Evolutionary conservation across 2,888 invertebrate genomes (phyloP).

Genomic region (Drosophila acutilabella): DNA sequence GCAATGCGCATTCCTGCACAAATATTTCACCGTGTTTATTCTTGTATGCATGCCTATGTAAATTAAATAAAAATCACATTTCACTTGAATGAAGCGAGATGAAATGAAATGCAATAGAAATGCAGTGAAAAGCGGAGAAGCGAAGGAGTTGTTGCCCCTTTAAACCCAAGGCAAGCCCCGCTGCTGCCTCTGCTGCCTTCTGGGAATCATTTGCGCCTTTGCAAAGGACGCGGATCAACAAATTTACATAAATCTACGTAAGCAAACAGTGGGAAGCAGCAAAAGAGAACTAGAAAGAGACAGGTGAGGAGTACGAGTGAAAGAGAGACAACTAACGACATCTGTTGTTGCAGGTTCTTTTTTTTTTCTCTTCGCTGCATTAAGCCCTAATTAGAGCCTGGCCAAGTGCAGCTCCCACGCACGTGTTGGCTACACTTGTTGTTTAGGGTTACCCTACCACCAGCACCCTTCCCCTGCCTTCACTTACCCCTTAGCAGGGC

Average conservation of each 20-base stretch:
- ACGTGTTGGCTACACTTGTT: constrained; percentile 65
- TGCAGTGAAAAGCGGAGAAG: constrained; percentile 16
- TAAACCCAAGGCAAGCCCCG: constrained; percentile 3
- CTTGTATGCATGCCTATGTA: constrained; percentile 47
- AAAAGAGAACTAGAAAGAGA: not conserved
- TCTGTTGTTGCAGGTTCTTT: constrained; percentile 47
- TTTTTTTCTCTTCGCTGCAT: constrained; percentile 14
- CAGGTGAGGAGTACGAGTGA: not conserved
- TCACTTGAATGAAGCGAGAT: constrained; percentile 63
- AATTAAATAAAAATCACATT: constrained; percentile 63
- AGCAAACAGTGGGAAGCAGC: constrained; percentile 31
- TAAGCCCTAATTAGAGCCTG: constrained; percentile 55
- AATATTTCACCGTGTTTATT: constrained; percentile 30
- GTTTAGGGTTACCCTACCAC: constrained; percentile 2
- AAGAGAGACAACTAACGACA: not conserved
- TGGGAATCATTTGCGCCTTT: constrained; percentile 76
- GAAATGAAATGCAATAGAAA: not conserved
- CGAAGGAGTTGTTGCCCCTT: constrained; percentile 52
- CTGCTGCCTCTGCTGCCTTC: constrained; percentile 57
- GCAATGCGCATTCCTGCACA: constrained; percentile 60
- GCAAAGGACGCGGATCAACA: constrained; percentile 47
- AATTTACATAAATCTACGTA: constrained; percentile 76
- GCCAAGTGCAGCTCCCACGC: constrained; percentile 67
- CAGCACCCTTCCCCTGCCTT: not conserved
- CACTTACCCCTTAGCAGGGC: constrained; percentile 12